Evolutionary conservation across 2,888 invertebrate species (phyloP).

Genomic region (Clitarchus hookeri): DNA sequence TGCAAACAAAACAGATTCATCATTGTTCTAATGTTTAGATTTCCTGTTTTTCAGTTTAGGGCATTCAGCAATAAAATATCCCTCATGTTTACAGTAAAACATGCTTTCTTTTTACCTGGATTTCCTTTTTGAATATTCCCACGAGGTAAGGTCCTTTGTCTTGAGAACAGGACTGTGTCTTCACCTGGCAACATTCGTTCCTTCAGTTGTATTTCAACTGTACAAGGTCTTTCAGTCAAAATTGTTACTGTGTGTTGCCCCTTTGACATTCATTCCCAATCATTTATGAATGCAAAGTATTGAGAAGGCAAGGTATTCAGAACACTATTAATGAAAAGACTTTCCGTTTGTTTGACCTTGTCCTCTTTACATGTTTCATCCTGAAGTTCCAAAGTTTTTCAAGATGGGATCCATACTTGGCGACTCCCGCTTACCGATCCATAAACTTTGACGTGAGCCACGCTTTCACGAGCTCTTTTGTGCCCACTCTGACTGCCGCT

Average conservation of each 20-base stretch:
- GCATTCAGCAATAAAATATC: background rate
- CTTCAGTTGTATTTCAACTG: background rate
- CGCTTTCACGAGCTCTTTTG: too few species aligned
- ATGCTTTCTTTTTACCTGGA: background rate
- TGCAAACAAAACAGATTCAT: background rate
- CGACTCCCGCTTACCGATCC: constrained; percentile 29
- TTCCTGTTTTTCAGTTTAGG: background rate
- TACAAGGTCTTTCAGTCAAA: background rate
- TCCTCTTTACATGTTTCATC: constrained; percentile 38
- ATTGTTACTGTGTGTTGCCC: background rate
- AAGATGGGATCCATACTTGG: constrained; percentile 33
- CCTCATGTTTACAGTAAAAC: background rate
- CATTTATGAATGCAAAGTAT: background rate
- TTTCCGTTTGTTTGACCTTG: constrained; percentile 27
- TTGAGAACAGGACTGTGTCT: too few species aligned
- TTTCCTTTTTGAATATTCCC: too few species aligned
- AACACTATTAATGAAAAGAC: constrained; percentile 23
- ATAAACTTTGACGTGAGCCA: too few species aligned
- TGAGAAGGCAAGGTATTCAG: background rate
- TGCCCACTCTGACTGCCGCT: too few species aligned
- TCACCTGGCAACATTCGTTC: background rate
- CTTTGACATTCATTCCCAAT: background rate
- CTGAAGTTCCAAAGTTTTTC: constrained; percentile 36
- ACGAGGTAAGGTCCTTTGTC: too few species aligned
- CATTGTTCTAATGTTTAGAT: background rate